Evolutionary conservation across 2,797 vertebrate species (phyloP), one percentile per base, ranked within the genome.

Genomic region (Bucorvus abyssinicus): DNA sequence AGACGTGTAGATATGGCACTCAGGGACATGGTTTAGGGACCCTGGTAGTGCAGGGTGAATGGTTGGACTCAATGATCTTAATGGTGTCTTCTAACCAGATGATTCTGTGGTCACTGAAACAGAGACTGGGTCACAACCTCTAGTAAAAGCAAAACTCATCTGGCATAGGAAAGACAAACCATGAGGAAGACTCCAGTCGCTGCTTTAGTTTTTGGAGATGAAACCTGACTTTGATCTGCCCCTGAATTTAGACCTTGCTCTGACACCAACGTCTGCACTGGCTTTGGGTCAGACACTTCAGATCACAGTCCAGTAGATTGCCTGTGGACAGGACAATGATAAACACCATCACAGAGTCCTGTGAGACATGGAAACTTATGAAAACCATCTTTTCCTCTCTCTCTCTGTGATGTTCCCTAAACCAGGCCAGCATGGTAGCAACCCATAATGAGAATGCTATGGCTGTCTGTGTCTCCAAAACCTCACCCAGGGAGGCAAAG

Each of bases 211-310:
- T 90, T 88, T 89, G 50, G 83, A 92, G 65, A 24, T 75, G 26
- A 90, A 90, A 68, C 40, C 34, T 60, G 61, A 30, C 92, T 95
- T 93, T 88, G 90, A 93, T 88, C 90, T 95, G 56, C 64, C 60
- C 38, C 49, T 89, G 77, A 94, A 81, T 93, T 87, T 83, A 50
- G 29, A 69, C 71, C 38, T 79, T 79, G 21, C 55, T 87, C 71
- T 64, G 42, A 59, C 0, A 1, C 38, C 45, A 74, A 1, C 0
- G 26, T 77, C 68, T 88, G 53, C 68, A 45, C n/a, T 74, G 73
- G 68, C 76, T 91, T 80, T 77, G 49, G 64, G 69, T 91, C 85
- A 93, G 68, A 80, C 0, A 0, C 73, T 93, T 80, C 40, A 59
- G 68, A 47, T 52, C 44, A 42, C 68, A n/a, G 59, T 85, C 26